Conservation (phyloP, 1,140 invertebrate genomes). For the Mamestra configurata region DNA sequence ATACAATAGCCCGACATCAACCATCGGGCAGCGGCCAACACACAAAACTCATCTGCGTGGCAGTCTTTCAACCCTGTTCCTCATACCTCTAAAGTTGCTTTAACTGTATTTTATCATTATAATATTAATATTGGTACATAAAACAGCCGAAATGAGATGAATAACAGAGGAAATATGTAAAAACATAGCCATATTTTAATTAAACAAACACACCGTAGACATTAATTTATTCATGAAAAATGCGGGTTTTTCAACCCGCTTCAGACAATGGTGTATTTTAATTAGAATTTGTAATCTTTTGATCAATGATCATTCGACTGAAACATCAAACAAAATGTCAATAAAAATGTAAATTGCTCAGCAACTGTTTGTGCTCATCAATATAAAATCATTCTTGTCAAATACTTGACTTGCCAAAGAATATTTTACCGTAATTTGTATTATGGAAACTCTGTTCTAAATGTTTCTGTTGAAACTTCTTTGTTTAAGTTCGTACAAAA, state of each 20-base stretch:
- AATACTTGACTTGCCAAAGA: not conserved
- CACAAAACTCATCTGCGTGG: too few relatives aligned
- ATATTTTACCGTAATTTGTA: not conserved
- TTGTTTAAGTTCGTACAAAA: not conserved
- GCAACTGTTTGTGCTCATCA: not conserved
- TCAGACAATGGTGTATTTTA: slow-evolving; percentile 9
- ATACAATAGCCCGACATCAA: too few relatives aligned
- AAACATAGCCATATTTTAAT: not conserved
- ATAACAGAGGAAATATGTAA: not conserved
- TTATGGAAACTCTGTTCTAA: not conserved
- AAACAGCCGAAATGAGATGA: not conserved
- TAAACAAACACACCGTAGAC: not conserved
- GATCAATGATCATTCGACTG: not conserved
- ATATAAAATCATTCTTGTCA: slow-evolving; percentile 1
- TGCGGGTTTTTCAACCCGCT: not conserved
- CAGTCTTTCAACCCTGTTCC: too few relatives aligned
- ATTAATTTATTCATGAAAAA: slow-evolving; percentile 17
- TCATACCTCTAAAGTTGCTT: too few relatives aligned
- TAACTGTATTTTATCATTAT: too few relatives aligned
- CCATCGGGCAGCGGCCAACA: too few relatives aligned
- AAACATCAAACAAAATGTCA: slow-evolving; percentile 9
- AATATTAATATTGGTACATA: too few relatives aligned
- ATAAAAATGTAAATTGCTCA: not conserved
- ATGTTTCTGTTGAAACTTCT: not conserved
- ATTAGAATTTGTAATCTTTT: not conserved